These are phyloP conservation scores for Clarias macrocephalus DNA, from an alignment of 2,113 vertebrate species.

Conservation along the genomic window DNA sequence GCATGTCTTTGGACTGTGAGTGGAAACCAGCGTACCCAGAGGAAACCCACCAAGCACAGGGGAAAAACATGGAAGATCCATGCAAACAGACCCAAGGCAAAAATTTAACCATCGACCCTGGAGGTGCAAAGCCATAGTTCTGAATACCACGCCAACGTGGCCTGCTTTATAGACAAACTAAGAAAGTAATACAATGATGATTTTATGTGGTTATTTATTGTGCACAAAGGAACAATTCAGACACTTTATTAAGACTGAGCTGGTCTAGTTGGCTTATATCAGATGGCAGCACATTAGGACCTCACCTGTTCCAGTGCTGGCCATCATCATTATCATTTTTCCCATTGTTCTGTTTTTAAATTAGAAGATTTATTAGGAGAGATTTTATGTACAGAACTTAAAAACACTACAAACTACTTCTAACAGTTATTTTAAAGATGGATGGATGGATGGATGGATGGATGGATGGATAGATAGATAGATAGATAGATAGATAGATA, in stretches of 20 bases:
- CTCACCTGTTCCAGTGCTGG: background rate
- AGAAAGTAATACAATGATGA: background rate
- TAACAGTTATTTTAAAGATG: background rate
- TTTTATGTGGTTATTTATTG: background rate
- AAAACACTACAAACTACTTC: background rate
- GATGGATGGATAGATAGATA: too few species aligned
- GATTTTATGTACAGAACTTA: background rate
- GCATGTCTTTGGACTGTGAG: too few species aligned
- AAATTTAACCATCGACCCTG: too few species aligned
- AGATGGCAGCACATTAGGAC: background rate
- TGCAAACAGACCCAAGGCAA: too few species aligned
- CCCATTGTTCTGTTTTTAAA: background rate
- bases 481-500: too few species aligned
- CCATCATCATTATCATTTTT: background rate
- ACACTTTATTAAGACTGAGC: background rate
- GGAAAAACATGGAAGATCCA: too few species aligned
- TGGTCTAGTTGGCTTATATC: background rate
- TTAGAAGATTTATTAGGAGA: background rate
- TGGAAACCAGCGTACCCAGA: too few species aligned
- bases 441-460: too few species aligned
- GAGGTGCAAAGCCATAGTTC: too few species aligned
- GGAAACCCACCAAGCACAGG: too few species aligned
- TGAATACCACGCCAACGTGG: too few species aligned
- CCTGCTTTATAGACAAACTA: background rate
- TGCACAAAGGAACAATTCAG: background rate